These are phyloP conservation scores for Holothuria glaberrima DNA, from an alignment of 35 echinoderm and acorn worm genomes.

Conservation along the genomic window DNA sequence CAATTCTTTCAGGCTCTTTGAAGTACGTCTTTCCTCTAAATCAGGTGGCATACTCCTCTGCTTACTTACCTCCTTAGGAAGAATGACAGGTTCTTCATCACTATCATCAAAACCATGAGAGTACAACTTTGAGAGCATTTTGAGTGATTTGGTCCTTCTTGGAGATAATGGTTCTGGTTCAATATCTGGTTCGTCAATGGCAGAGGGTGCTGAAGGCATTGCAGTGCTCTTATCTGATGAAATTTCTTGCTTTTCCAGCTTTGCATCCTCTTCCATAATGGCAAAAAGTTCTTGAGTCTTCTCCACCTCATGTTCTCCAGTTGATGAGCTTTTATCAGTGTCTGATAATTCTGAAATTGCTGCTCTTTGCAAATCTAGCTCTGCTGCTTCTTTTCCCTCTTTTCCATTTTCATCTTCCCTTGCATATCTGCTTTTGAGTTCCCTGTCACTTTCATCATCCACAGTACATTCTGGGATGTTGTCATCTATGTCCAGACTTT, in stretches of 20 bases:
- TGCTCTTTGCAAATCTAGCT: background rate
- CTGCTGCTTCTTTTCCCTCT: background rate
- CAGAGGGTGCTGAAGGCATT: background rate
- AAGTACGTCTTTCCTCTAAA: background rate
- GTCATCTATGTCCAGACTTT: background rate
- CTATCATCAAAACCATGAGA: conserved; percentile 7
- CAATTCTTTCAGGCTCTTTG: background rate
- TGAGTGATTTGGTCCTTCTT: background rate
- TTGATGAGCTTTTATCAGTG: conserved; percentile 26
- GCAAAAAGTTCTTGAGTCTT: background rate
- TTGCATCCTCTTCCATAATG: conserved; percentile 14
- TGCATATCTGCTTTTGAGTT: background rate
- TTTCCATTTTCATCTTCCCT: background rate
- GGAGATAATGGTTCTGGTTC: background rate
- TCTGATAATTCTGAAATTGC: conserved; percentile 25
- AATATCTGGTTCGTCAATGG: background rate
- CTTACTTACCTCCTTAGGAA: background rate
- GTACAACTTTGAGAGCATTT: conserved; percentile 8
- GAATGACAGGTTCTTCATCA: background rate
- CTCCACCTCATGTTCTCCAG: conserved; percentile 20
- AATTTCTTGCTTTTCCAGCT: background rate
- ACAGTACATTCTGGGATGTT: background rate
- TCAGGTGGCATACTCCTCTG: background rate
- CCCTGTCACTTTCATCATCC: background rate
- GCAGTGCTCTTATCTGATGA: background rate